A percentile compares a stretch with the other conserved stretches of the same genome.
Evolutionary conservation across 2,888 invertebrate genomes (phyloP).

Genomic region (Spilarctia lutea): DNA sequence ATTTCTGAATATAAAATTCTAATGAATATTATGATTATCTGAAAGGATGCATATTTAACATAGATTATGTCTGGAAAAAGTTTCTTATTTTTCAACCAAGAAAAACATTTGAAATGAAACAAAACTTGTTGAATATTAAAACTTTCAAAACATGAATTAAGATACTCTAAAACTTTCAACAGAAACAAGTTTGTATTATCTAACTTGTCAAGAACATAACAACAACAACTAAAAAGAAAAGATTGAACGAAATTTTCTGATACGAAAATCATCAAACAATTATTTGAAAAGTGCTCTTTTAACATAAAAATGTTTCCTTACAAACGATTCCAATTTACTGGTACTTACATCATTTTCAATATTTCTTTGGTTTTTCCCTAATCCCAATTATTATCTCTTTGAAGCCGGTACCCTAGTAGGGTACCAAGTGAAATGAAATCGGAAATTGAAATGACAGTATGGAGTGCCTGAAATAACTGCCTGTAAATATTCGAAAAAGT

Average conservation of each 20-base stretch:
- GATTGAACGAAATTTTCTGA: constrained; percentile 9
- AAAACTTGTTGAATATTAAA: constrained; percentile 34
- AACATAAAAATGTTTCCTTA: constrained; percentile 2
- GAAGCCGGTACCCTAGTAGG: background rate
- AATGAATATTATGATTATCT: no score
- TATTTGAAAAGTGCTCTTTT: constrained; percentile 12
- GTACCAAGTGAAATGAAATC: background rate
- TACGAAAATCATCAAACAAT: constrained; percentile 1
- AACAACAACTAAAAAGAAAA: background rate
- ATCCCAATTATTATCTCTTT: background rate
- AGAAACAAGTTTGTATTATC: constrained; percentile 27
- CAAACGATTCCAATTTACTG: constrained; percentile 11
- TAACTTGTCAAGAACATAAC: constrained; percentile 19
- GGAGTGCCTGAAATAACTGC: background rate
- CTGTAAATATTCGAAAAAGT: background rate
- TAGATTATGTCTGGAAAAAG: background rate
- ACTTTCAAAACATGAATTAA: constrained; percentile 33
- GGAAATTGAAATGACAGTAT: background rate
- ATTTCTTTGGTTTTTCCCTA: constrained; percentile 1
- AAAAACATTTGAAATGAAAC: constrained; percentile 33
- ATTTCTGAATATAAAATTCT: no score
- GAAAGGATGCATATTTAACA: background rate
- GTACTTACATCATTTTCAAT: constrained; percentile 1
- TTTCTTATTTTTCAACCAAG: constrained; percentile 32
- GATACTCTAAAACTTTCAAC: constrained; percentile 34